A percentile compares a stretch with the other conserved stretches of the same genome.
Conservation (phyloP, 2,113 vertebrate species). For the Vulpes lagopus region DNA sequence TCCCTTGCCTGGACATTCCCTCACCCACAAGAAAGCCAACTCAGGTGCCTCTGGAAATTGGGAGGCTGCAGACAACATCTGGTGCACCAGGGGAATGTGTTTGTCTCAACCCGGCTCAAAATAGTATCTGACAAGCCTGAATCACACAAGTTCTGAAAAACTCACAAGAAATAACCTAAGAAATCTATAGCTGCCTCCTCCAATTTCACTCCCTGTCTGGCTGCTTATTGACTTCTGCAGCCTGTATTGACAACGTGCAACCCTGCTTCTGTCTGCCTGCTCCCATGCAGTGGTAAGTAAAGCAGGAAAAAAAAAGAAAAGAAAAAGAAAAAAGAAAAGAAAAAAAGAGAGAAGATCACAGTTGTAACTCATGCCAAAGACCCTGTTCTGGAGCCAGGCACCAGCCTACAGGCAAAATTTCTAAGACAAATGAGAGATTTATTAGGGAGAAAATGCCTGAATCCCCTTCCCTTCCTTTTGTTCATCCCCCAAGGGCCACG, state of each 20-base stretch:
- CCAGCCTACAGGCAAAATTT: slow-evolving; percentile 53
- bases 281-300: slow-evolving; percentile 77
- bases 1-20: slow-evolving; percentile 27
- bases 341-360: slow-evolving; percentile 50
- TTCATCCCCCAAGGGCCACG: background rate
- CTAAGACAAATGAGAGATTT: slow-evolving; percentile 48
- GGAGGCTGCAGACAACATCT: slow-evolving; percentile 77
- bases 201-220: slow-evolving; percentile 85
- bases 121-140: slow-evolving; percentile 87
- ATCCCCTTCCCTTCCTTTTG: slow-evolving; percentile 15
- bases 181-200: slow-evolving; percentile 89
- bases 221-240: slow-evolving; percentile 86
- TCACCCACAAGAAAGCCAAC: slow-evolving; percentile 57
- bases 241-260: slow-evolving; percentile 79
- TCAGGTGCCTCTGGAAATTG: slow-evolving; percentile 72
- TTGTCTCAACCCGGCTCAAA: slow-evolving; percentile 85
- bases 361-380: slow-evolving; percentile 69
- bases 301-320: slow-evolving; percentile 2
- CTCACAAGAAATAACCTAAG: slow-evolving; percentile 86
- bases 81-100: slow-evolving; percentile 79
- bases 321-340: background rate
- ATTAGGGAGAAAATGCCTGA: slow-evolving; percentile 29
- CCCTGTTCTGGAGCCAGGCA: background rate
- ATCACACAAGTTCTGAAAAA: slow-evolving; percentile 87
- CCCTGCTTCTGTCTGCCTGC: slow-evolving; percentile 74